Evolutionary conservation across 2,113 vertebrate species (phyloP).

Genomic region (Porphyrio hochstetteri): DNA sequence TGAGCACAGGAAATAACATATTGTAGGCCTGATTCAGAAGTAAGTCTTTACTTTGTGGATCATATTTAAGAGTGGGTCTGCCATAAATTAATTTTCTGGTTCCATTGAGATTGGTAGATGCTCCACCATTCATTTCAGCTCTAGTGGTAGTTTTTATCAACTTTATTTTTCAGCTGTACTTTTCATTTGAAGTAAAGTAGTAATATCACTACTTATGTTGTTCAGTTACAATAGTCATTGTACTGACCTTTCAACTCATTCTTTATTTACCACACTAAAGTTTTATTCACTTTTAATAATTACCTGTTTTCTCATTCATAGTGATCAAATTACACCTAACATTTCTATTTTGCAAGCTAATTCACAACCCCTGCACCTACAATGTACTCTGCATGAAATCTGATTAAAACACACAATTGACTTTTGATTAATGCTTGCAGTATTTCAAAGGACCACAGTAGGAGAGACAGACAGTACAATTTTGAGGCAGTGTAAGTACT

Average conservation of each 20-base stretch:
- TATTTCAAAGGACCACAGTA: neutral
- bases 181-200: neutral
- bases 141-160: neutral
- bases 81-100: neutral
- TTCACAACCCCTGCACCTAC: neutral
- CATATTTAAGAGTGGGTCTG: neutral
- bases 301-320: neutral
- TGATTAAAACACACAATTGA: constrained; percentile 36
- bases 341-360: constrained; percentile 25
- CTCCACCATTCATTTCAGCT: neutral
- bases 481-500: neutral
- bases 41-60: neutral
- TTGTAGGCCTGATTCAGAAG: neutral
- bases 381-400: neutral
- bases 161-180: neutral
- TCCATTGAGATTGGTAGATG: neutral
- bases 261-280: neutral
- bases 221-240: neutral
- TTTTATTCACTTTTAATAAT: neutral
- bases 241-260: neutral
- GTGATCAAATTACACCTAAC: neutral
- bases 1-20: neutral
- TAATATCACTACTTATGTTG: neutral
- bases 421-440: constrained; percentile 3
- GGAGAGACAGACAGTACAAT: neutral